A percentile compares a stretch with the other conserved stretches of the same genome.
These are phyloP conservation scores for Rhinella marina DNA, from an alignment of 2,797 vertebrate genomes.

Conservation along the genomic window DNA sequence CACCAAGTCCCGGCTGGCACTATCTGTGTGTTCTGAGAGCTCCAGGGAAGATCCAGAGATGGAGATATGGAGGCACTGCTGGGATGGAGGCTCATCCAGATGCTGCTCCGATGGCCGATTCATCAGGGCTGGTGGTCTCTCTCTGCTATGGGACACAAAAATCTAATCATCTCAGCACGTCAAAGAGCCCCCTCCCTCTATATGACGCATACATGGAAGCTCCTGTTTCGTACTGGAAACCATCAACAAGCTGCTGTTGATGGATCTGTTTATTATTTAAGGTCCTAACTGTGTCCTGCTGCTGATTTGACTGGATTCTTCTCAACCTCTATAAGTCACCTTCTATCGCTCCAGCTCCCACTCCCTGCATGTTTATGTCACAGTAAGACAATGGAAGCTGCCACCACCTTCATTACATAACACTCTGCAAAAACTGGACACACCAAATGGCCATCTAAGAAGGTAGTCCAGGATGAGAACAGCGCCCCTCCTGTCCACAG, in stretches of 20 bases:
- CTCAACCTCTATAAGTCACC: too few species aligned
- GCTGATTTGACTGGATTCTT: too few species aligned
- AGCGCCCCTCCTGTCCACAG: too few species aligned
- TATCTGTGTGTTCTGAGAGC: slow-evolving; percentile 78
- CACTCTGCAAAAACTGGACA: too few species aligned
- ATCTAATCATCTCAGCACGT: not conserved
- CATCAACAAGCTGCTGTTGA: not conserved
- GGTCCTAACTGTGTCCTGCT: too few species aligned
- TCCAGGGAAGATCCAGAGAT: slow-evolving; percentile 91
- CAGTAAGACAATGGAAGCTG: too few species aligned
- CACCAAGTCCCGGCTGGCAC: slow-evolving; percentile 82
- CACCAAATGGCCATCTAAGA: too few species aligned
- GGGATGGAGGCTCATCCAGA: slow-evolving; percentile 67
- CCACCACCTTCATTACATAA: too few species aligned
- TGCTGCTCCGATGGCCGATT: slow-evolving; percentile 52
- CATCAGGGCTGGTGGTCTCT: slow-evolving; percentile 64
- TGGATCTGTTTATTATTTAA: not conserved
- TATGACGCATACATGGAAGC: not conserved
- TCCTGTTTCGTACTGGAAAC: not conserved
- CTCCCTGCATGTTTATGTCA: too few species aligned
- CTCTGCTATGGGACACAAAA: slow-evolving; percentile 64
- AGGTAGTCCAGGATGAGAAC: too few species aligned
- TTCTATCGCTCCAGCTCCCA: too few species aligned
- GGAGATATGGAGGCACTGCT: slow-evolving; percentile 94
- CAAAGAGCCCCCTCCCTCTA: too few species aligned